Evolutionary conservation across 2,797 vertebrate genomes (phyloP).

Genomic region (Gila robusta): DNA sequence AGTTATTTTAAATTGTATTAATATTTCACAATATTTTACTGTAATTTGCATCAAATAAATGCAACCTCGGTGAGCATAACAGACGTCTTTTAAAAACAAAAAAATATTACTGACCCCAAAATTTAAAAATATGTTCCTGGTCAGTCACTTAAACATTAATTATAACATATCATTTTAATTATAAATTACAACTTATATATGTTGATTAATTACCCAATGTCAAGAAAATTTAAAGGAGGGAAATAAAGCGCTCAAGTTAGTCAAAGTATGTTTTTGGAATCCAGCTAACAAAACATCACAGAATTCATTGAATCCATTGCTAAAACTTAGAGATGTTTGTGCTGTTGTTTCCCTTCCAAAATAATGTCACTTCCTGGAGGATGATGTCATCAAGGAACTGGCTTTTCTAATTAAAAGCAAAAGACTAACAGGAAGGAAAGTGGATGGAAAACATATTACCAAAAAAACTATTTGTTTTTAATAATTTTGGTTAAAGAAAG

Average conservation of each 20-base stretch:
- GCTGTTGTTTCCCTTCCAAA: conserved; percentile 3
- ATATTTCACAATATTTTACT: no score
- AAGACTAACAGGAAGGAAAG: background rate
- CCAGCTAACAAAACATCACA: background rate
- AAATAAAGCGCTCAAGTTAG: background rate
- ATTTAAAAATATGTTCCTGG: background rate
- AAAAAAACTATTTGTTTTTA: background rate
- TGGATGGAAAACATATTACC: background rate
- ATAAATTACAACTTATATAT: no score
- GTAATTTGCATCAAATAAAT: no score
- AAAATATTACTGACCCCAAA: background rate
- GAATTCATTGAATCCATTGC: background rate
- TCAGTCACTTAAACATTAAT: background rate
- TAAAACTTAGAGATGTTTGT: background rate
- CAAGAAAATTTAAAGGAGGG: background rate
- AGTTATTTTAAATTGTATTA: no score
- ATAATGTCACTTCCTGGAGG: background rate
- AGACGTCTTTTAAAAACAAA: no score
- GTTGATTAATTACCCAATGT: background rate
- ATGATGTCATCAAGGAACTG: background rate
- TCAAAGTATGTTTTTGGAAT: background rate
- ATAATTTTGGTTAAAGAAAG: background rate
- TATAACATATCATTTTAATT: background rate
- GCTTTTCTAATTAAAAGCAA: background rate
- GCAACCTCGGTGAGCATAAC: no score